Percentiles rank a stretch among this genome's conserved stretches.
Evolutionary conservation across 2,888 invertebrate species (phyloP).

Genomic region (Stenurella melanura): DNA sequence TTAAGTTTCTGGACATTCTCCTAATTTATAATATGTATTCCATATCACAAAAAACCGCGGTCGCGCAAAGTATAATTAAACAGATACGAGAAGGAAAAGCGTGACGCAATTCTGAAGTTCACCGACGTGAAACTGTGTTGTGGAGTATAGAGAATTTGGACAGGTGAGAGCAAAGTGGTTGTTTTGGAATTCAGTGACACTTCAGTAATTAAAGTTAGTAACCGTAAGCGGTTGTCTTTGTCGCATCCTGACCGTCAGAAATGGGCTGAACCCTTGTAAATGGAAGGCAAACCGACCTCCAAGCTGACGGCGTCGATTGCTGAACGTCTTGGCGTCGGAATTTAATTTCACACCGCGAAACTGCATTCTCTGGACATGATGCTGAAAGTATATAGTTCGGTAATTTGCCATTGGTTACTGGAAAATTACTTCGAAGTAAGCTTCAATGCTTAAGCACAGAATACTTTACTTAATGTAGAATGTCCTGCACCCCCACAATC

Average conservation of each 20-base stretch:
- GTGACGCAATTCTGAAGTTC: conserved; percentile 1
- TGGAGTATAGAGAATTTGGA: conserved; percentile 39
- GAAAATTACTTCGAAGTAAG: conserved; percentile 1
- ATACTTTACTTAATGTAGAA: too few species aligned
- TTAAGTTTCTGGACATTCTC: background rate
- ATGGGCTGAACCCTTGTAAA: conserved; percentile 28
- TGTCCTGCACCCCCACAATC: too few species aligned
- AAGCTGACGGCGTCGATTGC: conserved; percentile 38
- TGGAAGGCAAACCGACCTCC: conserved; percentile 6
- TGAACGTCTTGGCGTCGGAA: conserved; percentile 65
- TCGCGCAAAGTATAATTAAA: background rate
- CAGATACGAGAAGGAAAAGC: background rate
- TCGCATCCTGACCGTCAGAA: conserved; percentile 55
- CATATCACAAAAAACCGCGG: too few species aligned
- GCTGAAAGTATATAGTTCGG: conserved; percentile 25
- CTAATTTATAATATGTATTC: background rate
- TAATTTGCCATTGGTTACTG: conserved; percentile 25
- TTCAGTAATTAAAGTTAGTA: conserved; percentile 65
- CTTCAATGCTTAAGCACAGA: background rate
- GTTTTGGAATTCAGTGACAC: conserved; percentile 65
- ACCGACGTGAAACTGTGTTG: conserved; percentile 1
- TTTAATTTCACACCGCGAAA: conserved; percentile 67
- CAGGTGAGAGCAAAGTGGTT: conserved; percentile 59
- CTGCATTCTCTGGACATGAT: conserved; percentile 61
- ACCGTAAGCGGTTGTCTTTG: conserved; percentile 57